Evolutionary conservation across 2,797 vertebrate genomes (phyloP), one percentile per base, ranked within the genome.

Genomic region (Sylvilagus floridanus): DNA sequence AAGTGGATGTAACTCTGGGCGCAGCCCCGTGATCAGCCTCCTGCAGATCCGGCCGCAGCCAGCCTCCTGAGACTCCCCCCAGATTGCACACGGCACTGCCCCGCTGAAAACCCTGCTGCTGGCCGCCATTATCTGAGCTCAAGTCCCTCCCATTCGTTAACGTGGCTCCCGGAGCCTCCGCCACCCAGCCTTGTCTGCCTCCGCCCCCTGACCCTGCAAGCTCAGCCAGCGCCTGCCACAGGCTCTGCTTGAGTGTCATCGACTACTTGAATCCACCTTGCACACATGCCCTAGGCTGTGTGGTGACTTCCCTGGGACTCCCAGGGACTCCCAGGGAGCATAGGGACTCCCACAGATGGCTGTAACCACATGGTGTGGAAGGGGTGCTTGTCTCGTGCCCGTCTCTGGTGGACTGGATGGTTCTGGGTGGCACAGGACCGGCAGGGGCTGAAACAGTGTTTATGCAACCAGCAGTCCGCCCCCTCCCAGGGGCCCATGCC

Each of bases 91-190:
- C 32, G 0, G 16, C 35, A 42, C 1, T 52, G n/a, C 63, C 76
- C 79, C 57, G 35, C 37, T 19, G 16, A 28, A 52, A 79, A 47
- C 4, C 14, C 32, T 30, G 7, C 1, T 1, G 17, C n/a, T 7
- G 71, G n/a, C 22, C 7, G 28, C 52, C 13, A 9, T n/a, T 79
- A 47, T 28, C 54, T 50, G 69, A 72, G 50, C 30, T 50, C 63
- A 35, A 3, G 5, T 63, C 47, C 68, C 26, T 47, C 42, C 42
- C 42, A 26, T 47, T 11, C 17, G n/a, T n/a, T 42, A 21, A 54
- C 24, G 1, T 2, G 60, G 35, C 26, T 4, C 52, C 0, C 0
- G 14, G 13, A 35, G 3, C 26, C 30, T 2, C 8, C 2, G 0
- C 5, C 2, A 4, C 65, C 54, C 17, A 52, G 32, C 42, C 24